Base-by-base conservation (phyloP, 2,797 vertebrate genomes). In the Poeciliopsis presidionis region DNA sequence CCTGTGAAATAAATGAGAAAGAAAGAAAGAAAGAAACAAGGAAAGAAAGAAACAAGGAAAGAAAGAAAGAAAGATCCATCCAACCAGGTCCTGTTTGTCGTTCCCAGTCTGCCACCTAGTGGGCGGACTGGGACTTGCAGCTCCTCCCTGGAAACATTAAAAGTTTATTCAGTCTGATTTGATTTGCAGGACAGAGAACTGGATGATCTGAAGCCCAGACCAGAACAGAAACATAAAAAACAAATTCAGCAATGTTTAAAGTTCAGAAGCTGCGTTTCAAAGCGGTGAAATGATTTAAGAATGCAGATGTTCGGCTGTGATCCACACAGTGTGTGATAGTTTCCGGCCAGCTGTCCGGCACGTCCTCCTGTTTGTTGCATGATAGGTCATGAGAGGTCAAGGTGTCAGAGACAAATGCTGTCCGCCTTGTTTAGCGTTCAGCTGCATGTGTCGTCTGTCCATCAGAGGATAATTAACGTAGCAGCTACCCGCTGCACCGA, bases 401-500 rank as follows among this genome's bases (percentile, higher is more conserved):
- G 90, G 94, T 96, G 91, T 92, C 87, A 72, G 11, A 82, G 91
- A 93, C 91, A 93, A 92, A 94, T 91, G 92, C 22, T 57, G 22
- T 30, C 65, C 79, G 90, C 83, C 95, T 95, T 96, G 91, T 96
- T 95, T 94, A 94, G 90, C 89, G 89, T 95, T 97, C 94, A 93
- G 91, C 86, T 75, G 95, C 97, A 98, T 93, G 96, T 97, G 96
- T 96, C 96, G 94, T 93, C 93, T 90, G 95, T 97, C 96, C 96
- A 96, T 98, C 97, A 98, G 92, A 93, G 82, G 91, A 96, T 97
- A 97, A 98, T 97, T 97, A 98, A 97, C 96, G 96, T 97, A 97
- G 94, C 97, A 98, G 96, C 87, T 95, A 93, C 96, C 9, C 8
- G 93, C 90, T 89, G 88, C 95, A 95, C 93, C 94, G 90, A 93